A percentile compares a stretch with the other conserved stretches of the same genome.
phyloP scores from a whole-genome alignment of 2,797 vertebrate genomes.

The Menidia menidia region DNA sequence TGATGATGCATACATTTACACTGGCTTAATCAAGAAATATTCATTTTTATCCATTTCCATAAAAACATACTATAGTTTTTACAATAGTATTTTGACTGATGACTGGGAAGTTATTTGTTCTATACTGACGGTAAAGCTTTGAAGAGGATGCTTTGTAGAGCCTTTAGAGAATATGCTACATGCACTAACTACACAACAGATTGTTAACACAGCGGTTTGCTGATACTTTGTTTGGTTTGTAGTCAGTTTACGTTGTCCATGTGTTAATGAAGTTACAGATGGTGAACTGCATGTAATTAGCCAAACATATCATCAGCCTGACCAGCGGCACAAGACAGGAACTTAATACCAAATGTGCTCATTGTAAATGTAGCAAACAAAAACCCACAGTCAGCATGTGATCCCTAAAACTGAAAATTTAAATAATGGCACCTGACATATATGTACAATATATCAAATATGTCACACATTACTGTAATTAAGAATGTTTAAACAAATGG shows the following conservation, averaged over 20 bases:
- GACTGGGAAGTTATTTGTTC: constrained; percentile 46
- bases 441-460: background rate
- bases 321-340: constrained; percentile 4
- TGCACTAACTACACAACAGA: background rate
- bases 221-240: background rate
- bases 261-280: constrained; percentile 11
- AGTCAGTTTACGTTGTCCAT: background rate
- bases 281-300: background rate
- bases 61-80: background rate
- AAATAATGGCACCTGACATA: background rate
- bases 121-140: constrained; percentile 1
- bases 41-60: constrained; percentile 2
- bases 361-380: background rate
- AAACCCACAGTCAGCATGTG: background rate
- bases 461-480: background rate
- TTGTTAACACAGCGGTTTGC: background rate
- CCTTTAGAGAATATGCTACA: constrained; percentile 3
- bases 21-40: constrained; percentile 31
- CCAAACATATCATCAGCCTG: background rate
- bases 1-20: constrained; percentile 44
- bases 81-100: constrained; percentile 6
- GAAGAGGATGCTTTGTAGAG: background rate
- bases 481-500: too few relatives aligned
- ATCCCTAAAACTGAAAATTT: background rate
- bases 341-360: background rate